Percentiles rank a stretch among this genome's conserved stretches.
phyloP scores from a whole-genome alignment of 2,797 vertebrate genomes.

The Podarcis lilfordi region DNA sequence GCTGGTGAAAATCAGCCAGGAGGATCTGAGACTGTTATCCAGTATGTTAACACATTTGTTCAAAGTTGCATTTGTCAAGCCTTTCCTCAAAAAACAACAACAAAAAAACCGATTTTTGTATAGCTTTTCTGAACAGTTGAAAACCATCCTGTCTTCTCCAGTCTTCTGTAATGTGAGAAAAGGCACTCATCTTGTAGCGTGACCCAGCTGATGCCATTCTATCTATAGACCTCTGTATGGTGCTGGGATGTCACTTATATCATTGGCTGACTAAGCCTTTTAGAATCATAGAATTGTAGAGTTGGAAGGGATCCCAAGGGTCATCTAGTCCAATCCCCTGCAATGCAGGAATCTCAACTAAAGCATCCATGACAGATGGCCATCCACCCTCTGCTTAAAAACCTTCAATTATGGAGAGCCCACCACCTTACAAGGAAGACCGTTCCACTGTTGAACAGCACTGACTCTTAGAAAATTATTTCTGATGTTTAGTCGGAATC shows the following conservation, averaged over 20 bases:
- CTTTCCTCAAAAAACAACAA: background rate
- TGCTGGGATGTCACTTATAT: background rate
- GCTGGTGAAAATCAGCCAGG: constrained; percentile 13
- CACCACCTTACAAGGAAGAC: too few relatives aligned
- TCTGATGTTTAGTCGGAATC: too few relatives aligned
- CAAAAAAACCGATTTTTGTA: background rate
- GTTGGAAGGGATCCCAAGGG: too few relatives aligned
- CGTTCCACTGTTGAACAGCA: too few relatives aligned
- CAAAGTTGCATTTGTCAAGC: background rate
- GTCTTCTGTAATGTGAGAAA: background rate
- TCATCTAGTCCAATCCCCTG: too few relatives aligned
- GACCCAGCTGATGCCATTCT: background rate
- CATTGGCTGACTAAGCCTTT: too few relatives aligned
- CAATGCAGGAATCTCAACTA: too few relatives aligned
- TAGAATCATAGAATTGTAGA: too few relatives aligned
- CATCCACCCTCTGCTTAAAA: too few relatives aligned
- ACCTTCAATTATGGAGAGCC: too few relatives aligned
- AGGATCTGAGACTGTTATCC: background rate
- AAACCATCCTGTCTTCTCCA: background rate
- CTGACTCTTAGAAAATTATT: too few relatives aligned
- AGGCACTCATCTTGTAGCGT: background rate
- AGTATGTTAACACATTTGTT: background rate
- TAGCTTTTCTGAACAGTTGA: background rate
- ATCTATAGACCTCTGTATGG: background rate
- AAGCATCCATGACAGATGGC: too few relatives aligned